phyloP scores from a whole-genome alignment of 2,888 invertebrate genomes.

The Hypolimnas misippus region DNA sequence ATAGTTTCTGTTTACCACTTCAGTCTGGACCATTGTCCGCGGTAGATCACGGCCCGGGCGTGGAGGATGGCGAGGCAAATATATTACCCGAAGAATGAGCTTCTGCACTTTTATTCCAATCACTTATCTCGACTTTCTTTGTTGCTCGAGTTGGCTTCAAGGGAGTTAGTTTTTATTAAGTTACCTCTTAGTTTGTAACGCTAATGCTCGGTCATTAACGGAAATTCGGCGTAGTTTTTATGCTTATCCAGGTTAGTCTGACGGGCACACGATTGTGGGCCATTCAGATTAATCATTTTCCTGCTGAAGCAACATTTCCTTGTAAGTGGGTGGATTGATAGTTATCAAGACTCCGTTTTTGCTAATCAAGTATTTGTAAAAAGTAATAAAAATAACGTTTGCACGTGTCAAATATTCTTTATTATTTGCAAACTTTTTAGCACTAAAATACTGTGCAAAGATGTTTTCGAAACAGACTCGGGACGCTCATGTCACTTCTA shows the following conservation, averaged over 20 bases:
- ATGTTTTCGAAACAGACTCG: background rate
- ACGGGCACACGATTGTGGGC: background rate
- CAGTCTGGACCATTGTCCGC: background rate
- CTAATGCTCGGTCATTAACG: background rate
- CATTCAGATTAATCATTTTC: background rate
- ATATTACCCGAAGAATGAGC: background rate
- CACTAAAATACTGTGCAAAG: too few species aligned
- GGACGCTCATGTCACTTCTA: background rate
- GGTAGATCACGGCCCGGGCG: background rate
- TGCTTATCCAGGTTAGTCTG: background rate
- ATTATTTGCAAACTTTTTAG: too few species aligned
- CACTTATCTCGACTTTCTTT: background rate
- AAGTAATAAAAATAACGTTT: too few species aligned
- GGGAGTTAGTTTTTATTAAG: background rate
- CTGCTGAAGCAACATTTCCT: background rate
- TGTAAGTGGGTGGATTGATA: too few species aligned
- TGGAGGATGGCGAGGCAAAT: too few species aligned
- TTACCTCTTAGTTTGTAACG: background rate
- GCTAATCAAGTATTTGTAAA: too few species aligned
- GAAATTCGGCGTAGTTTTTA: background rate
- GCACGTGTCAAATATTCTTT: too few species aligned
- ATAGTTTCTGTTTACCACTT: constrained; percentile 1
- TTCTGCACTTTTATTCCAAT: background rate
- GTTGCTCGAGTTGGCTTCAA: background rate
- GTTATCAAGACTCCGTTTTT: too few species aligned